Conservation (phyloP, 2,888 invertebrate genomes). For the Fragum fragum region DNA sequence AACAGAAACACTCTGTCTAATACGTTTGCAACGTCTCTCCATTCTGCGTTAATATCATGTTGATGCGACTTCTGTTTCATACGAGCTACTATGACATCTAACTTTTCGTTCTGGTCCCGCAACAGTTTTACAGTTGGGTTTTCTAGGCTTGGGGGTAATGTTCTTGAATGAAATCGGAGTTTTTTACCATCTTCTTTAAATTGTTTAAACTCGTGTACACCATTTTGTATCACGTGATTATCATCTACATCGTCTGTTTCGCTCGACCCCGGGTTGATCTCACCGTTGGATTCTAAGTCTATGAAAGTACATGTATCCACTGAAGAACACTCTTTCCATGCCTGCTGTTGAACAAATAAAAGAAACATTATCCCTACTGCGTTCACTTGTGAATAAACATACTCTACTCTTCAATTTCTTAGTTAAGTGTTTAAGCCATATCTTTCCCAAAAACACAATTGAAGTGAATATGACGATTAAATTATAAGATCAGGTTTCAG, state of each 20-base stretch:
- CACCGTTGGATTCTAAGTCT: background rate
- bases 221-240: background rate
- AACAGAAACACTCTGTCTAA: conserved; percentile 71
- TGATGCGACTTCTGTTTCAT: conserved; percentile 52
- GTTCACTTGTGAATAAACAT: too few species aligned
- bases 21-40: conserved; percentile 69
- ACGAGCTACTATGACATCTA: conserved; percentile 60
- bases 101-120: conserved; percentile 47
- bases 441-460: too few species aligned
- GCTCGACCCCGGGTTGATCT: background rate
- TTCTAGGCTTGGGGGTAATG: background rate
- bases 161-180: conserved; percentile 6
- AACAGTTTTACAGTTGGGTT: conserved; percentile 40
- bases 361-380: too few species aligned
- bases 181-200: too few species aligned
- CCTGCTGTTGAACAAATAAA: background rate
- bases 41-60: conserved; percentile 63
- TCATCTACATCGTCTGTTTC: background rate
- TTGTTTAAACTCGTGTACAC: background rate
- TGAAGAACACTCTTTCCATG: background rate
- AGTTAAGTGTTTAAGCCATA: too few species aligned
- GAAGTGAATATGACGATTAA: too few species aligned
- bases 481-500: too few species aligned
- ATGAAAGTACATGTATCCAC: background rate
- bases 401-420: too few species aligned